phyloP scores from a whole-genome alignment of 2,797 vertebrate genomes.

The Hippocampus kuda region DNA sequence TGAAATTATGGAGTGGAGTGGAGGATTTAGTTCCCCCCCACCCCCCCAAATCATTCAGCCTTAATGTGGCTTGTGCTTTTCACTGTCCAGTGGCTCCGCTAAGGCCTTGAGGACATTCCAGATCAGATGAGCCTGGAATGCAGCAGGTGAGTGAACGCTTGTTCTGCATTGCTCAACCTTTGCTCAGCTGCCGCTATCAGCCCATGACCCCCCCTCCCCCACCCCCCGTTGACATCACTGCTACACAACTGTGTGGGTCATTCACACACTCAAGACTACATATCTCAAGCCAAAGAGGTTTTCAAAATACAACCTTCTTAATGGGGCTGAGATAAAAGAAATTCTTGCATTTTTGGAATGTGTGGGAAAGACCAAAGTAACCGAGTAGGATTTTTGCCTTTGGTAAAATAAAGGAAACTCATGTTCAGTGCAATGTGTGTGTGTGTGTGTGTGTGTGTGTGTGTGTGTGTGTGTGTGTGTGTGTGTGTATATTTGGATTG shows the following conservation, averaged over 20 bases:
- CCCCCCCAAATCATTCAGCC: no score
- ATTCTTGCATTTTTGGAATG: background rate
- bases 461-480: no score
- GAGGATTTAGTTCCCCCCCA: no score
- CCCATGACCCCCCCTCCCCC: background rate
- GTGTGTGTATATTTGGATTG: no score
- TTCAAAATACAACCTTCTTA: background rate
- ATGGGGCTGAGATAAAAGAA: background rate
- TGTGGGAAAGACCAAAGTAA: background rate
- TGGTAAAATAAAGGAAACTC: background rate
- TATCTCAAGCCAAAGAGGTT: background rate
- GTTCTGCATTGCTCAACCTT: conserved; percentile 53
- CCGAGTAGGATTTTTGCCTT: background rate
- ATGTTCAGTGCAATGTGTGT: no score
- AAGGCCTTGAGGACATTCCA: conserved; percentile 30
- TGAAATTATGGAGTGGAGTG: no score
- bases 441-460: no score
- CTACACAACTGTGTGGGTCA: background rate
- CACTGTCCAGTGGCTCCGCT: background rate
- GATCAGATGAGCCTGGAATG: conserved; percentile 23
- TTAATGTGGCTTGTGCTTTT: background rate
- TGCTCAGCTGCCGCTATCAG: conserved; percentile 44
- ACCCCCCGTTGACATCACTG: conserved; percentile 41
- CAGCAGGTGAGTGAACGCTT: conserved; percentile 21
- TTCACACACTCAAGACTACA: background rate